Base-by-base conservation (phyloP, 2,888 invertebrate genomes). In the Octonoba sinensis region DNA sequence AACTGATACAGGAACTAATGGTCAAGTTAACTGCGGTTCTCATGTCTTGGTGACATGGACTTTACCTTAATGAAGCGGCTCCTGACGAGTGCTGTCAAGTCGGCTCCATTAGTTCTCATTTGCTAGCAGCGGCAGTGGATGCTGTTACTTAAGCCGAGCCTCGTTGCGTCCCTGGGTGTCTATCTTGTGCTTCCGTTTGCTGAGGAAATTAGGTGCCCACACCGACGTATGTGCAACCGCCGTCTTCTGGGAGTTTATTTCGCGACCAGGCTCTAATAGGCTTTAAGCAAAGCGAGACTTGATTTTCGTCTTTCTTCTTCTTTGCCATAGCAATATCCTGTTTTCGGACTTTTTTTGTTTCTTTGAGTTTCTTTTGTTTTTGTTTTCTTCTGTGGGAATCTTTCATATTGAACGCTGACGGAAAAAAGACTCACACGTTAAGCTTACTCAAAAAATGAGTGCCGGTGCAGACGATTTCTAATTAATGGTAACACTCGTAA, bases 91-190 rank as follows among this genome's bases (percentile, higher is more conserved):
- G 59, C 71, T 79, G 78, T 79, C 78, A 79, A 72, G 60, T 24
- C 57, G 65, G 62, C 71, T 72, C 78, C 78, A 79, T 79, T 79
- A 79, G 78, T 79, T 79, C 78, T 79, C 78, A 79, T 79, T 79
- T 79, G 51, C 72, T 54, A 60, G 22, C 69, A 56, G 27, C 22
- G 27, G 57, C 59, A 57, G 56, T 70, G 51, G 65, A 51, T 54
- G 66, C 46, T 65, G 78, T 72, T 72, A 67, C 78, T 78, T 78
- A 78, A 65, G 71, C 71, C 71, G 16, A 27, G 51, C 49, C 70
- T 49, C 20, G 49, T 65, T 49, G 27, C 36, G 65, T 71, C 77
- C 77, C 77, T 18, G 49, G 57, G 71, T 71, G 77, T 78, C 65
- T 36, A 78, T 78, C 71, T 57, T 65, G 59, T 49, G 72, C 72